These are phyloP conservation scores for Limanda limanda DNA, from an alignment of 2,113 vertebrate genomes.

Conservation along the genomic window DNA sequence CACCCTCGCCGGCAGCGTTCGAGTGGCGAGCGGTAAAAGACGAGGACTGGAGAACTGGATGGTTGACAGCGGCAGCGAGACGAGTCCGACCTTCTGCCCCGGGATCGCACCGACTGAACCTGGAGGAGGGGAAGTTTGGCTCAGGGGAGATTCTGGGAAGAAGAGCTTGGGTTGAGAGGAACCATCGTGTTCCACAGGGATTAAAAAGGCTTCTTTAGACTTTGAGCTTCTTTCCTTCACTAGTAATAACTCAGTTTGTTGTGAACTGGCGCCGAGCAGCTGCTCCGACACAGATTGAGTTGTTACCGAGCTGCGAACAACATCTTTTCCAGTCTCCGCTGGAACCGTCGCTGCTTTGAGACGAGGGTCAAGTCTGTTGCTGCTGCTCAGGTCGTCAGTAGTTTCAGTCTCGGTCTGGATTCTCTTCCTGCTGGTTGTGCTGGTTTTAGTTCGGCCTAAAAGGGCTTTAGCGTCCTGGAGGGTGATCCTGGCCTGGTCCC, in stretches of 20 bases:
- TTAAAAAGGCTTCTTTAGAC: background rate
- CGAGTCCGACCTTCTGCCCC: slow-evolving; percentile 7
- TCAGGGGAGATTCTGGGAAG: background rate
- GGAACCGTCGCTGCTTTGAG: background rate
- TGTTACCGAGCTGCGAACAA: background rate
- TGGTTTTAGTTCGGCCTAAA: slow-evolving; percentile 29
- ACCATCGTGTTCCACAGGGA: background rate
- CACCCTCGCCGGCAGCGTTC: background rate
- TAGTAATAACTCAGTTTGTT: background rate
- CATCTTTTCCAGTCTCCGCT: slow-evolving; percentile 5
- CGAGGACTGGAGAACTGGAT: background rate
- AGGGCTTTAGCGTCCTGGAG: slow-evolving; percentile 54
- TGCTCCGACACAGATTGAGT: background rate
- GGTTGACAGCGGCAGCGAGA: background rate
- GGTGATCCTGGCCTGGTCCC: slow-evolving; percentile 33
- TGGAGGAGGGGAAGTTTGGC: background rate
- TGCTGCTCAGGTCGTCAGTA: background rate
- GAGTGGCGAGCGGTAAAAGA: background rate
- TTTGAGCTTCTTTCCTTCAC: background rate
- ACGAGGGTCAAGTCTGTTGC: background rate
- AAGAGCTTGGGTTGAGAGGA: background rate
- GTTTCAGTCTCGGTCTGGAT: slow-evolving; percentile 11
- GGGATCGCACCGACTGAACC: background rate
- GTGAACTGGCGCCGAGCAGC: background rate
- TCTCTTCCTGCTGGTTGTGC: background rate